phyloP scores from a whole-genome alignment of 1,140 invertebrate genomes.

The Lerema accius region DNA sequence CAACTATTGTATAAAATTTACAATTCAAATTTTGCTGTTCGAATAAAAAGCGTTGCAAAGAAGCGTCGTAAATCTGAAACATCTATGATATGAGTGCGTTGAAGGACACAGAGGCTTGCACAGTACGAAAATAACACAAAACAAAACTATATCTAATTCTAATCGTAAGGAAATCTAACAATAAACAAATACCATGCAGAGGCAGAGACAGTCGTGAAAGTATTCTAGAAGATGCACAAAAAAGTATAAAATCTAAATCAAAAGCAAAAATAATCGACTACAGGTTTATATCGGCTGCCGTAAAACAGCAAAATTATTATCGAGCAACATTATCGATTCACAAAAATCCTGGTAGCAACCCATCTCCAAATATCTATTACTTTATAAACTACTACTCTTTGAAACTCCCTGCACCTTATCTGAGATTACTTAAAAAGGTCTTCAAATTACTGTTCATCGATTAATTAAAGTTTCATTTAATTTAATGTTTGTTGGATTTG shows the following conservation, averaged over 20 bases:
- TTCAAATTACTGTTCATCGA: not conserved
- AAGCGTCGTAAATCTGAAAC: slow-evolving; percentile 56
- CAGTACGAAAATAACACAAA: slow-evolving; percentile 46
- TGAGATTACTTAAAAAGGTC: not conserved
- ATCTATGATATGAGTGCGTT: slow-evolving; percentile 75
- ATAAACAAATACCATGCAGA: slow-evolving; percentile 36
- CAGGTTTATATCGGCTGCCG: slow-evolving; percentile 42
- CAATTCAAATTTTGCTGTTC: slow-evolving; percentile 69
- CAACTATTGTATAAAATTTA: slow-evolving; percentile 34
- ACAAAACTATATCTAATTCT: slow-evolving; percentile 44
- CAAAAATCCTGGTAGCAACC: slow-evolving; percentile 73
- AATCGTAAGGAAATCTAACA: slow-evolving; percentile 33
- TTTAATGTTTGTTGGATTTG: slow-evolving; percentile 8
- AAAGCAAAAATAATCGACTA: slow-evolving; percentile 37
- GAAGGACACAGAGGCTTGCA: slow-evolving; percentile 77
- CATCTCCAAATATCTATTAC: slow-evolving; percentile 39
- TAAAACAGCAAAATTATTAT: slow-evolving; percentile 64
- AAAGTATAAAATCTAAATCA: slow-evolving; percentile 34
- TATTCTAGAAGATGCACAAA: slow-evolving; percentile 23
- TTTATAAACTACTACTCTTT: slow-evolving; percentile 42
- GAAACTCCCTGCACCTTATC: slow-evolving; percentile 34
- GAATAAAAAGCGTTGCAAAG: slow-evolving; percentile 67
- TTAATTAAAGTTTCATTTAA: slow-evolving; percentile 9
- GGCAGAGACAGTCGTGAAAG: slow-evolving; percentile 15
- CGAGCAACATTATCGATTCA: slow-evolving; percentile 39